Evolutionary conservation across 92 coral and sea anemone species (phyloP), one percentile per base, ranked within the genome.

Genomic region (Porites divaricata): DNA sequence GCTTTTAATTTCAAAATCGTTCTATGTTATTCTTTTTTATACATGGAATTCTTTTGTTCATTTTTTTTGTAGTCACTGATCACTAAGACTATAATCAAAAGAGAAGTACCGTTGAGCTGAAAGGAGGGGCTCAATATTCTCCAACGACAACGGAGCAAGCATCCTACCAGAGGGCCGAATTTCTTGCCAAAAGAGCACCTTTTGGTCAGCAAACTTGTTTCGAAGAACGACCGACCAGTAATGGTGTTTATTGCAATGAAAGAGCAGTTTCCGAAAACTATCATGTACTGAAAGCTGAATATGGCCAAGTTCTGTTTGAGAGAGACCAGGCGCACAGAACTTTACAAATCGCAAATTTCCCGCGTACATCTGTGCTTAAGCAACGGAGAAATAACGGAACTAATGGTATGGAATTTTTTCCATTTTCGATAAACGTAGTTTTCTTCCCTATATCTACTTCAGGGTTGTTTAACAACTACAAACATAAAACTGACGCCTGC

Each of bases 301-400:
- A 77, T 11, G 81, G 41, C 23, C 70, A 15, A 62, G 58, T 12
- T 63, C 61, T 63, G 21, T 77, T 77, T 63, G 59, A 77, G 54
- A 48, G 70, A 2, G 81, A 77, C 14, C 81, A 28, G 21, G 81
- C 81, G 2, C 70, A 28, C 11, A 45, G 56, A 22, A 77, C 22
- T 74, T 56, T 74, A 23, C 53, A 67, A 77, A 22, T 77, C 41
- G 70, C 71, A 15, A 76, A 35, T 28, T 62, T 21, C 51, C 63
- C 23, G 63, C 24, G 53, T 23, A 25, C 0, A 7, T 12, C 53
- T n/a, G 22, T 23, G 2, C 63, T 54, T 21, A 63, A 53, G 16
- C 23, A 25, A 52, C 45, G 56, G 19, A 23, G 78, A 15, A 25
- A 74, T 4, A 45, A 11, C 7, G 16, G 20, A 48, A 1, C n/a